Evolutionary conservation across 2,888 invertebrate genomes (phyloP).

Genomic region (Coecobrya sp.): DNA sequence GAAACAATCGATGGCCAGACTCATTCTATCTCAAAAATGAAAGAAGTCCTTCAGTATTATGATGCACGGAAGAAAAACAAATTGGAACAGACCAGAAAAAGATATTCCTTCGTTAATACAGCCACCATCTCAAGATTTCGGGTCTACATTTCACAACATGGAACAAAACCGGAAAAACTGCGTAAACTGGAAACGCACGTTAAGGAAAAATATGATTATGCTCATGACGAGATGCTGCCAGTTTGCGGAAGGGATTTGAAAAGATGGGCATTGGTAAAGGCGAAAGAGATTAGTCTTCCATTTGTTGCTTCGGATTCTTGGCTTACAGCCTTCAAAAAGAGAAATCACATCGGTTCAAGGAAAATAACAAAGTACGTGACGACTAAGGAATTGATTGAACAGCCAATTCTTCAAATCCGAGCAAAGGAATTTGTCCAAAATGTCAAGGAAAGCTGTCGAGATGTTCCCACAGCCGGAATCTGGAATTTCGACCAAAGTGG

Average conservation of each 20-base stretch:
- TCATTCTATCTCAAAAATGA: too few relatives aligned
- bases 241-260: neutral
- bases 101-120: neutral
- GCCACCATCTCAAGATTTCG: neutral
- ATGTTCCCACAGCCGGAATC: neutral
- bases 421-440: slow-evolving; percentile 8
- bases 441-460: neutral
- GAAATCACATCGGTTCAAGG: slow-evolving; percentile 42
- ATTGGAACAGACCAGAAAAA: neutral
- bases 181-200: neutral
- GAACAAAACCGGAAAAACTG: neutral
- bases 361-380: slow-evolving; percentile 50
- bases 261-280: neutral
- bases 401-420: neutral
- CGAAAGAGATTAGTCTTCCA: neutral
- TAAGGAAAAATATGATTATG: neutral
- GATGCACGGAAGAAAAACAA: neutral
- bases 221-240: neutral
- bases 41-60: neutral
- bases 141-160: neutral
- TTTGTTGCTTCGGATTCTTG: slow-evolving; percentile 10
- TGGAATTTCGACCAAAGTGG: slow-evolving; percentile 63
- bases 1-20: too few relatives aligned
- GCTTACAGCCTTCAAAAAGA: slow-evolving; percentile 16
- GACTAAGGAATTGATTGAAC: neutral